phyloP scores from a whole-genome alignment of 2,888 invertebrate species.

The Phyllotreta cruciferae region DNA sequence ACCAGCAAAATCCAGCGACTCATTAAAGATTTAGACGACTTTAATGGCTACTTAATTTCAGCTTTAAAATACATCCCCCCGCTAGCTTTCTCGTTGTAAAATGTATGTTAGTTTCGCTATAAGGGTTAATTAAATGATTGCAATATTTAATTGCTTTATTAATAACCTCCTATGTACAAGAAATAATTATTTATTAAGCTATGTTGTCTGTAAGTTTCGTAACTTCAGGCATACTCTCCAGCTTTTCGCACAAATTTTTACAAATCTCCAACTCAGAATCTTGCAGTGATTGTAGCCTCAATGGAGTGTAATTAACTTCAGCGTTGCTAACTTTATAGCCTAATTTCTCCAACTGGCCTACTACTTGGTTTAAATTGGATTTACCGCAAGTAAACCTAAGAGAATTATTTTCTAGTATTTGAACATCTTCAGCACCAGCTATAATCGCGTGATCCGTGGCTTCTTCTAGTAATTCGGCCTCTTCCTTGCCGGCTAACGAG shows the following conservation, averaged over 20 bases:
- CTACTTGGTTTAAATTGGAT: slow-evolving; percentile 60
- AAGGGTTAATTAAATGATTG: not conserved
- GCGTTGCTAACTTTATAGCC: slow-evolving; percentile 62
- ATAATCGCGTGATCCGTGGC: slow-evolving; percentile 73
- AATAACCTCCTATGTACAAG: not conserved
- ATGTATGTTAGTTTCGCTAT: too few species aligned
- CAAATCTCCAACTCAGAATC: slow-evolving; percentile 62
- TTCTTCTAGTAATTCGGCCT: slow-evolving; percentile 61
- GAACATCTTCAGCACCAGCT: slow-evolving; percentile 73
- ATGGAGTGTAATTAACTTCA: slow-evolving; percentile 63
- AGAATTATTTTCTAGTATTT: slow-evolving; percentile 58
- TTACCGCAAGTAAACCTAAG: slow-evolving; percentile 68
- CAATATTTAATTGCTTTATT: not conserved
- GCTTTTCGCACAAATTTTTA: slow-evolving; percentile 61
- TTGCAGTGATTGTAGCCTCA: slow-evolving; percentile 59
- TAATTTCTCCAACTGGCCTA: slow-evolving; percentile 59
- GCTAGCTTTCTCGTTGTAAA: slow-evolving; percentile 55
- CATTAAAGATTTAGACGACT: slow-evolving; percentile 65
- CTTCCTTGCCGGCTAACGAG: slow-evolving; percentile 36
- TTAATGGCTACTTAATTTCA: slow-evolving; percentile 65
- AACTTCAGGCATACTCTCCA: slow-evolving; percentile 67
- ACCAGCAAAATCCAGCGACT: slow-evolving; percentile 65
- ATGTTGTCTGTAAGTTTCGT: slow-evolving; percentile 68
- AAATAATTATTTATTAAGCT: slow-evolving; percentile 40
- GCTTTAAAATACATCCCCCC: slow-evolving; percentile 69